A percentile compares a stretch with the other conserved stretches of the same genome.
Evolutionary conservation across 2,113 vertebrate genomes (phyloP).

Genomic region (Bujurquina vittata): DNA sequence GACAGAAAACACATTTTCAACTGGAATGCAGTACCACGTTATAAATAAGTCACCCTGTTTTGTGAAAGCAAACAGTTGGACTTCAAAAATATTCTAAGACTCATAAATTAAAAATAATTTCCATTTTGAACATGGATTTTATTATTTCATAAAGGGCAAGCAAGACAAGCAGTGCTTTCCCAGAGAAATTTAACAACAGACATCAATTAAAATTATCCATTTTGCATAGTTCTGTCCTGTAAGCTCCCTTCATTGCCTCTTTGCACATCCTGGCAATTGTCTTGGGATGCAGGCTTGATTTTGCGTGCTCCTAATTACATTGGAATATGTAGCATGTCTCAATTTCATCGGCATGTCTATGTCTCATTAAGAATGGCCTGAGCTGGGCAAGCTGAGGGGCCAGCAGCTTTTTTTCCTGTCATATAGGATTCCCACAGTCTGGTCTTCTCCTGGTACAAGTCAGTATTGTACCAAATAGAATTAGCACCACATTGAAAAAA

Average conservation of each 20-base stretch:
- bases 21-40: background rate
- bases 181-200: background rate
- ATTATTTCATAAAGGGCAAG: background rate
- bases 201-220: background rate
- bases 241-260: background rate
- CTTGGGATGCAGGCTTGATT: background rate
- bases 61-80: background rate
- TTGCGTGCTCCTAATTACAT: background rate
- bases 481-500: no score
- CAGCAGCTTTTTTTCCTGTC: background rate
- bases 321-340: no score
- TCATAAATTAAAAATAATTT: background rate
- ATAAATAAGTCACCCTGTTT: background rate
- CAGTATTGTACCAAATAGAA: background rate
- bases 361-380: background rate
- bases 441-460: background rate
- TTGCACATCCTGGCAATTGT: background rate
- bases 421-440: background rate
- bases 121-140: background rate
- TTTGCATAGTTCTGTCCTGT: background rate
- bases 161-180: background rate
- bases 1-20: constrained; percentile 40
- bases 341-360: background rate
- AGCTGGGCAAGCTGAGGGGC: background rate
- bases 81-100: background rate